Conservation (phyloP, 2,797 vertebrate genomes). For the Xyrichtys novacula region DNA sequence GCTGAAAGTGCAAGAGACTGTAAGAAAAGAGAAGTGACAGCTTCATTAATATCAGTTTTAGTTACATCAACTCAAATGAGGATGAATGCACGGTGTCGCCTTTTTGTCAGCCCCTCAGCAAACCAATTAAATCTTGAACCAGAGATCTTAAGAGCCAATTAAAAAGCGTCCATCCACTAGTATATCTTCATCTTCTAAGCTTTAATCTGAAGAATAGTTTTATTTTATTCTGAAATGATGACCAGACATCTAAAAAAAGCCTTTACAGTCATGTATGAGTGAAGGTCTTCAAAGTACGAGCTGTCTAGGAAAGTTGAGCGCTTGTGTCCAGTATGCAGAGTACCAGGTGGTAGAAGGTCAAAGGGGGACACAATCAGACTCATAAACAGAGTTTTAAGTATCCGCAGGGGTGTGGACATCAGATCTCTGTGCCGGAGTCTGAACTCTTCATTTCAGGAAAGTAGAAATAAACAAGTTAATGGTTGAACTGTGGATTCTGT, state of each 20-base stretch:
- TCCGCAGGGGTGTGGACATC: neutral
- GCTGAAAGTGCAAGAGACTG: constrained; percentile 17
- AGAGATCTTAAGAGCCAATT: neutral
- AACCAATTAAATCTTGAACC: constrained; percentile 18
- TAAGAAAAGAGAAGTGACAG: constrained; percentile 16
- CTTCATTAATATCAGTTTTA: constrained; percentile 19
- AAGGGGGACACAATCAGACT: constrained; percentile 18
- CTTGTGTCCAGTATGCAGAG: constrained; percentile 7
- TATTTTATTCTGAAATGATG: no score
- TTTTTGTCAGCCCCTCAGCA: neutral
- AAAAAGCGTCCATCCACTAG: neutral
- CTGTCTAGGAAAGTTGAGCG: constrained; percentile 24
- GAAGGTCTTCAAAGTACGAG: neutral
- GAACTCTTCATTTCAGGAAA: neutral
- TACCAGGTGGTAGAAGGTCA: constrained; percentile 37
- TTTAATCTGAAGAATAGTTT: no score
- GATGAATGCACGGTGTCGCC: constrained; percentile 4
- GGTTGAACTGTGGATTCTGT: neutral
- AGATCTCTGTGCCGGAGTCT: neutral
- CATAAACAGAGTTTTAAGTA: constrained; percentile 4
- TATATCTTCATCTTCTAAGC: neutral
- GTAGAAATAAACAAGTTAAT: neutral
- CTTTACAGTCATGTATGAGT: no score
- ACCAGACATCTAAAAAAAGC: no score
- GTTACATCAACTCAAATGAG: neutral